phyloP scores from a whole-genome alignment of 2,113 vertebrate species.

The Sisor rabdophorus region DNA sequence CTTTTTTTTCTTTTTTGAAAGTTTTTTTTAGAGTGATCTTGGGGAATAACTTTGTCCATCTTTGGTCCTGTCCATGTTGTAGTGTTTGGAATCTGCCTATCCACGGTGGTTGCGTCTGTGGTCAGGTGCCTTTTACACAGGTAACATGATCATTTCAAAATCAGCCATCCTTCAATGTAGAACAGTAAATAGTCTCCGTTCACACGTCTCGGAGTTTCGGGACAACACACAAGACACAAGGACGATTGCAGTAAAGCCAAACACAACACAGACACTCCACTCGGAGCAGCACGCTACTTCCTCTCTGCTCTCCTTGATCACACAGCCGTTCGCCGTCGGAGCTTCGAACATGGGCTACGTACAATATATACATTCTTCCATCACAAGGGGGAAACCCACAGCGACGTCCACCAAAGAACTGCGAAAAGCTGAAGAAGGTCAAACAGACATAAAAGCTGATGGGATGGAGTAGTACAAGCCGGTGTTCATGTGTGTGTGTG shows the following conservation, averaged over 20 bases:
- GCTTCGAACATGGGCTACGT: slow-evolving; percentile 65
- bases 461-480: slow-evolving; percentile 19
- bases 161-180: too few species aligned
- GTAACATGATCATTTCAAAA: too few species aligned
- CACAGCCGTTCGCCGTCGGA: slow-evolving; percentile 78
- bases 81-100: too few species aligned
- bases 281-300: slow-evolving; percentile 82
- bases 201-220: not conserved
- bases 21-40: too few species aligned
- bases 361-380: slow-evolving; percentile 56
- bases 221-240: slow-evolving; percentile 50
- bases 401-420: slow-evolving; percentile 62
- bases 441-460: slow-evolving; percentile 67
- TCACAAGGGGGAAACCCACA: slow-evolving; percentile 26
- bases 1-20: too few species aligned
- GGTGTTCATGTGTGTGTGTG: slow-evolving; percentile 25
- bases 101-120: too few species aligned
- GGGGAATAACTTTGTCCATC: too few species aligned
- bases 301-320: slow-evolving; percentile 77
- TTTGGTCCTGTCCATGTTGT: too few species aligned
- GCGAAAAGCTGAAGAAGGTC: slow-evolving; percentile 60
- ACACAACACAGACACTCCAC: slow-evolving; percentile 82
- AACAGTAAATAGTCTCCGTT: not conserved
- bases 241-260: slow-evolving; percentile 81
- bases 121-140: too few species aligned